Evolutionary conservation across 1,140 invertebrate genomes (phyloP).

Genomic region (Amyelois transitella): DNA sequence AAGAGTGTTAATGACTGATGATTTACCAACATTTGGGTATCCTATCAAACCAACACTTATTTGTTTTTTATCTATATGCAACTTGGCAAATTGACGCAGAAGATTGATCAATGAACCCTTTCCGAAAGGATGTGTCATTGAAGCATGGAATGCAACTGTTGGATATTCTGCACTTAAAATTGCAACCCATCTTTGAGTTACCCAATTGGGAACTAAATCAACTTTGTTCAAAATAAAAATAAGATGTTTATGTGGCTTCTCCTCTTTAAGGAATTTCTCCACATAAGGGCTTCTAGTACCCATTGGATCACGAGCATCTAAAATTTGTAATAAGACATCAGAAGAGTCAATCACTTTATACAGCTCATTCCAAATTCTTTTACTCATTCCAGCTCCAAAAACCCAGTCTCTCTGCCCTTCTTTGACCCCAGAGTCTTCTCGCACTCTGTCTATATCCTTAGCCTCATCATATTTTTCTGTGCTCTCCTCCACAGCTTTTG

Average conservation of each 20-base stretch:
- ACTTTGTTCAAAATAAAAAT: conserved; percentile 97
- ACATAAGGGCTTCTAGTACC: conserved; percentile 96
- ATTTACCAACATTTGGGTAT: conserved; percentile 99
- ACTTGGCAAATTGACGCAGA: conserved; percentile 95
- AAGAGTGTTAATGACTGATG: conserved; percentile 97
- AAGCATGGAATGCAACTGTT: conserved; percentile 98
- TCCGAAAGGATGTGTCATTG: conserved; percentile 97
- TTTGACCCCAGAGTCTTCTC: conserved; percentile 86
- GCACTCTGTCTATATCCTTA: conserved; percentile 88
- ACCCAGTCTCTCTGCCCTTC: conserved; percentile 87
- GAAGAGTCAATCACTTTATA: conserved; percentile 99
- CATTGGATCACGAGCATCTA: conserved; percentile 96
- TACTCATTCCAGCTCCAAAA: conserved; percentile 95
- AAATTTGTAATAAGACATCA: conserved; percentile 95
- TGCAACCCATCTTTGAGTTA: conserved; percentile 96
- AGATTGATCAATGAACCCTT: conserved; percentile 98
- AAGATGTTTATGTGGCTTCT: conserved; percentile 96
- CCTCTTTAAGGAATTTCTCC: conserved; percentile 91
- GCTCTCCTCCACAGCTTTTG: conserved; percentile 81
- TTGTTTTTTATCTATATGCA: conserved; percentile 97
- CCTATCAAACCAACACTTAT: conserved; percentile 99
- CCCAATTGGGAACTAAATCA: conserved; percentile 97
- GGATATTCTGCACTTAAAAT: conserved; percentile 96
- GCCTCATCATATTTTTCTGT: conserved; percentile 84
- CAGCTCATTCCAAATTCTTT: conserved; percentile 98